Conservation (phyloP, 2,888 invertebrate species). For the Sicus ferrugineus region DNA sequence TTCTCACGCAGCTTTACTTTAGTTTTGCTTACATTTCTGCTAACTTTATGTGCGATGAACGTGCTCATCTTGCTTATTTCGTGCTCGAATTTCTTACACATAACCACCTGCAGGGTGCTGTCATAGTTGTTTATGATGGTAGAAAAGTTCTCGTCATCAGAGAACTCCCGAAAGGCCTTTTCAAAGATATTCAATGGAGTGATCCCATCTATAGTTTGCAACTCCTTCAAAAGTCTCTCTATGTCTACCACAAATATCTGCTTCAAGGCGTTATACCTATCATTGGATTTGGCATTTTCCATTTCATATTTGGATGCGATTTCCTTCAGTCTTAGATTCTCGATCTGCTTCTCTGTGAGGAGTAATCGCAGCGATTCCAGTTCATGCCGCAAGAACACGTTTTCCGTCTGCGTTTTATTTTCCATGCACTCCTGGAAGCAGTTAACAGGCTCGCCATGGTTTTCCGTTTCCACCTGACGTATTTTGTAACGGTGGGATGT, state of each 20-base stretch:
- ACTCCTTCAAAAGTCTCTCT: slow-evolving; percentile 32
- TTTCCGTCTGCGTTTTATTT: slow-evolving; percentile 38
- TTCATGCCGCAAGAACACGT: slow-evolving; percentile 39
- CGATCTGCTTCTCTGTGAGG: slow-evolving; percentile 44
- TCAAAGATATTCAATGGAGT: slow-evolving; percentile 39
- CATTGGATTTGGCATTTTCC: slow-evolving; percentile 31
- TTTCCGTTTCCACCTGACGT: not conserved
- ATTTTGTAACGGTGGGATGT: slow-evolving; percentile 16
- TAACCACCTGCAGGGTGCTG: slow-evolving; percentile 39
- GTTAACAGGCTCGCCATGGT: not conserved
- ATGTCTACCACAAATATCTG: slow-evolving; percentile 35
- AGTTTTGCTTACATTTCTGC: slow-evolving; percentile 42
- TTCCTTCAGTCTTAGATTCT: slow-evolving; percentile 44
- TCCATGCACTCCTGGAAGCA: slow-evolving; percentile 34
- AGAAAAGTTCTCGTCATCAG: slow-evolving; percentile 36
- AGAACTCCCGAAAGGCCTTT: slow-evolving; percentile 37
- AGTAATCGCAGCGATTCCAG: slow-evolving; percentile 42
- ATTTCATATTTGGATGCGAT: slow-evolving; percentile 41
- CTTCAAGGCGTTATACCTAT: slow-evolving; percentile 34
- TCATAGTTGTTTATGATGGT: slow-evolving; percentile 43
- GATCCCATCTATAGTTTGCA: slow-evolving; percentile 20
- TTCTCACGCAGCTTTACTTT: slow-evolving; percentile 42
- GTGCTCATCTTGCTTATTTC: slow-evolving; percentile 37
- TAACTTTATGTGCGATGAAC: slow-evolving; percentile 39
- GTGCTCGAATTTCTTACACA: slow-evolving; percentile 39